Evolutionary conservation across 1,140 invertebrate genomes (phyloP), one percentile per base, ranked within the genome.

Genomic region (Polypedilum vanderplanki): DNA sequence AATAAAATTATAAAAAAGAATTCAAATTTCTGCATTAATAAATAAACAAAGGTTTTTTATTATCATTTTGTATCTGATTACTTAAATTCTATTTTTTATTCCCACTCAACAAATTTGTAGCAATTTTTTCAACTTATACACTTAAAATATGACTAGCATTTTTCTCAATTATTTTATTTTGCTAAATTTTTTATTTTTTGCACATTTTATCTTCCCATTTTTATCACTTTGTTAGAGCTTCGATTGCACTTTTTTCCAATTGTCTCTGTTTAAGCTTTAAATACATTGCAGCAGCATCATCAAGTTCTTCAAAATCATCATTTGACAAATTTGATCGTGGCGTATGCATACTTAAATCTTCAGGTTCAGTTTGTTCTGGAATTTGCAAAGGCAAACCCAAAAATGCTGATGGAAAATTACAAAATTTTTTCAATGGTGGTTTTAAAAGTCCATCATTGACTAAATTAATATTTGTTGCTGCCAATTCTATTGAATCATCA

Each of bases 341-440:
- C 46, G 81, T 80, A 57, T 80, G 80, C 86, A 92, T 89, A 7
- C 89, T 91, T 24, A 95, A 83, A 80, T 96, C 93, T 81, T 96
- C 93, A 0, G 94, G 94, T 80, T 95, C 93, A 0, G 93, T 95
- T 82, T 96, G 93, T 81, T 93, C 93, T 5, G 89, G 78, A 73
- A 70, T 20, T 70, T 70, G 65, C 65, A 22, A 8, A 2, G 17
- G 65, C 9, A 70, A n/a, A n/a, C 46, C 46, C 12, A 57, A n/a
- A 15, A 57, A 57, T 12, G 3, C n/a, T 33, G 24, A 33, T 57
- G 46, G 46, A 57, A 57, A 57, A 57, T 57, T 57, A 57, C 46
- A 57, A 57, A 57, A 57, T 15, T 57, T 57, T 15, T 57, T 57
- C 3, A 57, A 57, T 57, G 8, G 46, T 57, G 8, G 46, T 15